Evolutionary conservation across 2,113 vertebrate species (phyloP).

Genomic region (Edolisoma coerulescens): DNA sequence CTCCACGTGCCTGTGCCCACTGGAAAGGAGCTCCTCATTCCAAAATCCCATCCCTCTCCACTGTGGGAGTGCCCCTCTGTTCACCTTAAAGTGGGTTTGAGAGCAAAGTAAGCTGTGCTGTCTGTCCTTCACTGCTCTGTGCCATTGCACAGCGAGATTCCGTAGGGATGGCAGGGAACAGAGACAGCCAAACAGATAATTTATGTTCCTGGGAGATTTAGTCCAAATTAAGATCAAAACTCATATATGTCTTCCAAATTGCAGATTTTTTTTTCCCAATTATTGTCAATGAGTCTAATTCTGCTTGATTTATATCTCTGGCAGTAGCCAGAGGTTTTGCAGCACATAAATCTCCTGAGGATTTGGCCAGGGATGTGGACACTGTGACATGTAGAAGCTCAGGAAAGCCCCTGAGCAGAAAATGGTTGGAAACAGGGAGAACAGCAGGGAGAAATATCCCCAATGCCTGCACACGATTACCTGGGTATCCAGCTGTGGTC

Average conservation of each 20-base stretch:
- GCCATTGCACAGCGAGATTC: not conserved
- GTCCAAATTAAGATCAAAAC: constrained; percentile 34
- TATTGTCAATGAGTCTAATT: constrained; percentile 14
- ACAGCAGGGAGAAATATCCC: not conserved
- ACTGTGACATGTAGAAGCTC: not conserved
- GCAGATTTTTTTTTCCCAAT: not conserved
- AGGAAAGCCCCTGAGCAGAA: not conserved
- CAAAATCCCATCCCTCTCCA: not conserved
- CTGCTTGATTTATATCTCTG: constrained; percentile 13
- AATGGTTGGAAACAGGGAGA: not conserved
- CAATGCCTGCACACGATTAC: not conserved
- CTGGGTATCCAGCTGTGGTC: not conserved
- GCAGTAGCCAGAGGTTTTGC: not conserved
- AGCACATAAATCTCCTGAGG: not conserved
- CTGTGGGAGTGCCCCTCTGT: not conserved
- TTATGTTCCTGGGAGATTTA: constrained; percentile 13
- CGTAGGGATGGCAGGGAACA: not conserved
- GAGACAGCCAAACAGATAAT: not conserved
- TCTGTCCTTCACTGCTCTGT: not conserved
- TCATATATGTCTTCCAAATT: constrained; percentile 14
- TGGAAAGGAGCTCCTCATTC: not conserved
- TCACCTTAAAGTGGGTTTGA: not conserved
- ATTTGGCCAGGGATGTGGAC: not conserved
- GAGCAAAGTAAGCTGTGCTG: not conserved
- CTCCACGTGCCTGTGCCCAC: not conserved